These are phyloP conservation scores for Aphaenogaster floridana DNA, from an alignment of 1,140 invertebrate genomes.

Conservation along the genomic window DNA sequence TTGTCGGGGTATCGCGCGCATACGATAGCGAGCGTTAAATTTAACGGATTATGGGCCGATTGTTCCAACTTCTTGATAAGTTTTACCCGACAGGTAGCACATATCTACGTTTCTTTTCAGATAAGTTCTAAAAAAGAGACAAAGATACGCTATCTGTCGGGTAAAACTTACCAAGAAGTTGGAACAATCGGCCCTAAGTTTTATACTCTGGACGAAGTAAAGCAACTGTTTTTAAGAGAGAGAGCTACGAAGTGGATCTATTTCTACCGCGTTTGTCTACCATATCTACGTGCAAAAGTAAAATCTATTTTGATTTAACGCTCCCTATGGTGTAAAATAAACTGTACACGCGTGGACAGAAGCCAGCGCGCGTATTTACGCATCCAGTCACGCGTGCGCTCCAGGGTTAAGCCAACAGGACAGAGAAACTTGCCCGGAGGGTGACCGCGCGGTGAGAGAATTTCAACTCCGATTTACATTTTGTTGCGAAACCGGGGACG, in stretches of 20 bases:
- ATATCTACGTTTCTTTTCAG: too few relatives aligned
- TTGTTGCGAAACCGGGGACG: conserved; percentile 33
- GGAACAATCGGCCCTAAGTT: too few relatives aligned
- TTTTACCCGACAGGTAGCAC: too few relatives aligned
- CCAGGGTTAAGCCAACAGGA: conserved; percentile 5
- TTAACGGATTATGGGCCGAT: not conserved
- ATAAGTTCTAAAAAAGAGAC: too few relatives aligned
- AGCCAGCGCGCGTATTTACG: not conserved
- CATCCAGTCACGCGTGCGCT: not conserved
- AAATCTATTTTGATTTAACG: conserved; percentile 4
- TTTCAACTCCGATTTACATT: conserved; percentile 49
- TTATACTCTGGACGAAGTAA: too few relatives aligned
- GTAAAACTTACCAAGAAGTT: too few relatives aligned
- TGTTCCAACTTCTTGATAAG: too few relatives aligned
- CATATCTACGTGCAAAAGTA: not conserved
- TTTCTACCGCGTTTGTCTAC: not conserved
- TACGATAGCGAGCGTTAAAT: not conserved
- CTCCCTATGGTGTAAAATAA: not conserved
- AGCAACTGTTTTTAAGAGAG: not conserved
- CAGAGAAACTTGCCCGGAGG: conserved; percentile 47
- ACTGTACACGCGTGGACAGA: not conserved
- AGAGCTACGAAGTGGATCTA: not conserved
- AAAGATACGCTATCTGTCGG: too few relatives aligned
- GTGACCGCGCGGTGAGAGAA: conserved; percentile 5
- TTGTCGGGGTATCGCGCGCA: not conserved